phyloP scores from a whole-genome alignment of 2,113 vertebrate genomes.

The Etia nguti region DNA sequence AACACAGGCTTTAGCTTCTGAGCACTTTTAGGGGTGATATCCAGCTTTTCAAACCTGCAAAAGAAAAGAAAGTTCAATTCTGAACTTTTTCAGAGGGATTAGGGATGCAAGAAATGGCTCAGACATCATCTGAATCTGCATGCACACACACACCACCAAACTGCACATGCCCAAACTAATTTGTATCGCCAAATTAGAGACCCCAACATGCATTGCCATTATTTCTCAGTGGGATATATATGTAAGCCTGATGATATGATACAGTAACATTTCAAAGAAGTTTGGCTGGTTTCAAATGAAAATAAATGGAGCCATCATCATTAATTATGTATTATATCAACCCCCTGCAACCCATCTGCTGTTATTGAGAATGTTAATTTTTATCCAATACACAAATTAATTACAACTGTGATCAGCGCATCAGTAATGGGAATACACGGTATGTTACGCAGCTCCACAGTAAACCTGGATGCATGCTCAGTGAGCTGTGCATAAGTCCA shows the following conservation, averaged over 20 bases:
- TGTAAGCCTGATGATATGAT: neutral
- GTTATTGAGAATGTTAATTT: neutral
- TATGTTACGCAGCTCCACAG: neutral
- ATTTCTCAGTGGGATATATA: neutral
- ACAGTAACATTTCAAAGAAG: neutral
- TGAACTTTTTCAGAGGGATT: neutral
- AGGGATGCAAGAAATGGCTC: neutral
- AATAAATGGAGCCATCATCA: neutral
- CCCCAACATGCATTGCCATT: neutral
- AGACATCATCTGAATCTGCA: neutral
- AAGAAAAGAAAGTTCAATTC: neutral
- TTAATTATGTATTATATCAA: neutral
- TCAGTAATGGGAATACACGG: neutral
- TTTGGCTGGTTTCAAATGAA: neutral
- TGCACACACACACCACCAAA: neutral
- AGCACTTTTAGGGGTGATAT: slow-evolving; percentile 96
- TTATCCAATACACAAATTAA: neutral
- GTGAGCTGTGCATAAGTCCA: neutral
- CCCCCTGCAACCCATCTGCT: neutral
- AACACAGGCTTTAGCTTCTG: slow-evolving; percentile 96
- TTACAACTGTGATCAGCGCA: neutral
- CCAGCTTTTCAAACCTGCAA: slow-evolving; percentile 91
- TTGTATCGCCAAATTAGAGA: neutral
- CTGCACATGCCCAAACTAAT: neutral
- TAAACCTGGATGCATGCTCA: neutral